phyloP scores from a whole-genome alignment of 2,888 invertebrate species.

The Noctuana brunneofusca region DNA sequence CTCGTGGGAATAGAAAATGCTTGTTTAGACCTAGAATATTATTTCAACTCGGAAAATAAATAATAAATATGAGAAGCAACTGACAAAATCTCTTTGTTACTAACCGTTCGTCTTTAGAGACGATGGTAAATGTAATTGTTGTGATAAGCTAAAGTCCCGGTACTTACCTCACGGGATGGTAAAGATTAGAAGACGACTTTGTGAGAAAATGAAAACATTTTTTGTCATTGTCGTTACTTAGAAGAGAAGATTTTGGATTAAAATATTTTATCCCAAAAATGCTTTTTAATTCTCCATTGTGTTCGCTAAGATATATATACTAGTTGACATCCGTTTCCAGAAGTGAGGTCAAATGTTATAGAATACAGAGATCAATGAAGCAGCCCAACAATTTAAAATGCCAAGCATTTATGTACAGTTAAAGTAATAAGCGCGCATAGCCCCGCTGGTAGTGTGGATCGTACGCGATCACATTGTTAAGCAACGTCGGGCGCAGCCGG shows the following conservation, averaged over 20 bases:
- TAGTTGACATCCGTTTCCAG: no score
- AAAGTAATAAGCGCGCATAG: no score
- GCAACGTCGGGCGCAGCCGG: neutral
- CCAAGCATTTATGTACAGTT: no score
- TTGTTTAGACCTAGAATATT: slow-evolving; percentile 17
- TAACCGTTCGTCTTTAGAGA: neutral
- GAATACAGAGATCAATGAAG: no score
- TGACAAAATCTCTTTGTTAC: slow-evolving; percentile 20
- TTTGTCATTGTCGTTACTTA: neutral
- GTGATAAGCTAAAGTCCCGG: slow-evolving; percentile 24
- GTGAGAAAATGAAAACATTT: neutral
- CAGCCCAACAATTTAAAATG: no score
- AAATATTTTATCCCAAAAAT: no score
- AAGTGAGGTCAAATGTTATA: no score
- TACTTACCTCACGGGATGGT: neutral
- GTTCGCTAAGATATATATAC: no score
- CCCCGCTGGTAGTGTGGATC: no score
- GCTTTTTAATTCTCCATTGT: no score
- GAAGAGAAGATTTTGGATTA: neutral
- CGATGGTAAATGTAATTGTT: slow-evolving; percentile 18
- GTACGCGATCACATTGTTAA: neutral
- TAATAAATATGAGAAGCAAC: slow-evolving; percentile 19
- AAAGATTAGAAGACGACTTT: slow-evolving; percentile 1
- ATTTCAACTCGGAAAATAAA: slow-evolving; percentile 19
- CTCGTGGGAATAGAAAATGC: slow-evolving; percentile 21